These are phyloP conservation scores for Bicyclus anynana DNA, from an alignment of 1,140 invertebrate species.

Conservation along the genomic window DNA sequence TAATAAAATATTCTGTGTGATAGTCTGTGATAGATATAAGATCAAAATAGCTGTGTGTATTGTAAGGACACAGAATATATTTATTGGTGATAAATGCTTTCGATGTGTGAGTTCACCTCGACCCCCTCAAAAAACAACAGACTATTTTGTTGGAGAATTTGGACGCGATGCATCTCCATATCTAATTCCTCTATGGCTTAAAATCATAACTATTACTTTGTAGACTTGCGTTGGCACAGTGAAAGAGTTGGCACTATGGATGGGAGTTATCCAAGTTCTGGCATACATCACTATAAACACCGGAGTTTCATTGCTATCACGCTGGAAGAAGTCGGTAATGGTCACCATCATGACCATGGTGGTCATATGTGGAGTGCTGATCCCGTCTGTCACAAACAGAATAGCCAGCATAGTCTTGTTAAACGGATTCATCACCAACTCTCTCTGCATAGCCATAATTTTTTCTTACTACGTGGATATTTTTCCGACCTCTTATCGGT, in stretches of 20 bases:
- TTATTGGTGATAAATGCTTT: too few relatives aligned
- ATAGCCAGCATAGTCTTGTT: slow-evolving; percentile 23
- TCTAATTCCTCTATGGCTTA: too few relatives aligned
- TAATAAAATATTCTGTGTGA: too few relatives aligned
- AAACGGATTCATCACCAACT: slow-evolving; percentile 18
- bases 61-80: too few relatives aligned
- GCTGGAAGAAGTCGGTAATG: slow-evolving; percentile 23
- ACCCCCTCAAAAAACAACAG: too few relatives aligned
- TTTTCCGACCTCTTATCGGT: slow-evolving; percentile 40
- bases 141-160: too few relatives aligned
- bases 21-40: too few relatives aligned
- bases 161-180: too few relatives aligned
- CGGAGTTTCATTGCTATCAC: slow-evolving; percentile 14
- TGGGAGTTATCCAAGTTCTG: slow-evolving; percentile 5
- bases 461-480: slow-evolving; percentile 38
- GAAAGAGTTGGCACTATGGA: not conserved
- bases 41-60: too few relatives aligned
- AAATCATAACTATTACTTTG: too few relatives aligned
- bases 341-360: slow-evolving; percentile 5
- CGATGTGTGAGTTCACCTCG: too few relatives aligned
- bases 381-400: slow-evolving; percentile 15
- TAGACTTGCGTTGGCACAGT: slow-evolving; percentile 13
- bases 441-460: slow-evolving; percentile 27
- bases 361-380: not conserved
- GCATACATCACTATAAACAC: slow-evolving; percentile 18